Percentiles rank a stretch among this genome's conserved stretches.
phyloP scores from a whole-genome alignment of 2,888 invertebrate genomes.

The Drosophila leonis region DNA sequence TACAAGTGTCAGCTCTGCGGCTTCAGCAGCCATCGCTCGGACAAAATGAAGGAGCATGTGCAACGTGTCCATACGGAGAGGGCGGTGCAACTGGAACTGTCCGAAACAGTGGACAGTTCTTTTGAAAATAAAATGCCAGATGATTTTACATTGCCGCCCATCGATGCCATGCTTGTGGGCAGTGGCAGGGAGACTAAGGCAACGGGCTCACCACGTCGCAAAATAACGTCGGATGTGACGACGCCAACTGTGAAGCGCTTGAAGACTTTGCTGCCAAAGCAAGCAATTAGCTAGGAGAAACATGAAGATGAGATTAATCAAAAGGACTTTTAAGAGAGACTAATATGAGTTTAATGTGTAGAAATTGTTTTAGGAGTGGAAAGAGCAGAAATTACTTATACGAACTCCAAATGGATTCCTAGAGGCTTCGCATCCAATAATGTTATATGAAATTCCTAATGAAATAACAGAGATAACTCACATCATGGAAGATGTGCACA shows the following conservation, averaged over 20 bases:
- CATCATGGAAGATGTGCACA: background rate
- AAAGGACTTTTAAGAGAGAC: background rate
- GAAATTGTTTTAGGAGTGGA: no score
- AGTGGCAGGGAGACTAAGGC: conserved; percentile 5
- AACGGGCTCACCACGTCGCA: conserved; percentile 11
- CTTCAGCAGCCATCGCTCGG: conserved; percentile 86
- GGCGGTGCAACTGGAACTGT: conserved; percentile 81
- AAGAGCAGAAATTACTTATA: no score
- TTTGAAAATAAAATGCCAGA: conserved; percentile 80
- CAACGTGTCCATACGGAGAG: conserved; percentile 83
- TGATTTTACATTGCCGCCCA: conserved; percentile 75
- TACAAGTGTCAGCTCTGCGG: conserved; percentile 86
- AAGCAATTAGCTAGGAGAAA: conserved; percentile 17
- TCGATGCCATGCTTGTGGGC: conserved; percentile 34
- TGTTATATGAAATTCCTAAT: no score
- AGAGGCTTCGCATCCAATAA: no score
- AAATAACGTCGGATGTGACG: background rate
- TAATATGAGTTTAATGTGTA: background rate
- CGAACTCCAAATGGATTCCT: no score
- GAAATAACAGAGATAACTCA: background rate
- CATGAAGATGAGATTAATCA: background rate
- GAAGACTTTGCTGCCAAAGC: conserved; percentile 60
- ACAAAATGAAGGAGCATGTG: conserved; percentile 87
- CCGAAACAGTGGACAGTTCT: conserved; percentile 82
- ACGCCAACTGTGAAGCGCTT: conserved; percentile 36